These are phyloP conservation scores for Sarcophaga caerulescens DNA, from an alignment of 2,888 invertebrate genomes.

Conservation along the genomic window DNA sequence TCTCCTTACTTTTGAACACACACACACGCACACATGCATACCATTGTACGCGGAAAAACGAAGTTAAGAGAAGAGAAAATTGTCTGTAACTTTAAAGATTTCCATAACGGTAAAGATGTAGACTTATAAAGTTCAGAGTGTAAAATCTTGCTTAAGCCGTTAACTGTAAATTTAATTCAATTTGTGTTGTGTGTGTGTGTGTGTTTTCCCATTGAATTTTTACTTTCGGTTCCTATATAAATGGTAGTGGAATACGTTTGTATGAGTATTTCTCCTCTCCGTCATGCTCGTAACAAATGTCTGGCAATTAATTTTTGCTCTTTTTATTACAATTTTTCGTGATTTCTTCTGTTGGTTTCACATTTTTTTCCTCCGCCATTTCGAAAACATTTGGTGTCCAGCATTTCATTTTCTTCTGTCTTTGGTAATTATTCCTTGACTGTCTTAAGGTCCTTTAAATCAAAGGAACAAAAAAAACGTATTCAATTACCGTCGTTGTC, in stretches of 20 bases:
- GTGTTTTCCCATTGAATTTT: slow-evolving; percentile 44
- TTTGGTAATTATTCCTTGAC: slow-evolving; percentile 7
- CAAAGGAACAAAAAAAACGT: slow-evolving; percentile 11
- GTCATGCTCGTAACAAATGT: slow-evolving; percentile 69
- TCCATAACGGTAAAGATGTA: not conserved
- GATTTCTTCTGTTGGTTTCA: not conserved
- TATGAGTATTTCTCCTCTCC: slow-evolving; percentile 23
- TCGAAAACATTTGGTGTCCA: slow-evolving; percentile 52
- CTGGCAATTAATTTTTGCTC: slow-evolving; percentile 71
- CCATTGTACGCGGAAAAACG: not conserved
- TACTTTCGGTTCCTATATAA: slow-evolving; percentile 14
- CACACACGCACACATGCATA: not conserved
- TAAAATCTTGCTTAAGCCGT: slow-evolving; percentile 65
- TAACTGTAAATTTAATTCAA: slow-evolving; percentile 67
- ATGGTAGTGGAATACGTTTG: too few species aligned
- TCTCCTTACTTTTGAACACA: not conserved
- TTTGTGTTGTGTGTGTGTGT: slow-evolving; percentile 36
- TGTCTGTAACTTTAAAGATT: not conserved
- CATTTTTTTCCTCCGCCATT: not conserved
- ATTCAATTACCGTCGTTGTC: slow-evolving; percentile 25
- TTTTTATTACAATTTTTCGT: slow-evolving; percentile 14
- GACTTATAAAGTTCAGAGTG: slow-evolving; percentile 51
- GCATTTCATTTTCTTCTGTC: slow-evolving; percentile 27
- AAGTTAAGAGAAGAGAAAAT: not conserved
- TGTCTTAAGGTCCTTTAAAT: slow-evolving; percentile 32